Percentiles rank a stretch among this genome's conserved stretches.
phyloP scores from a whole-genome alignment of 2,113 vertebrate species.

The Herpetotheres cachinnans region DNA sequence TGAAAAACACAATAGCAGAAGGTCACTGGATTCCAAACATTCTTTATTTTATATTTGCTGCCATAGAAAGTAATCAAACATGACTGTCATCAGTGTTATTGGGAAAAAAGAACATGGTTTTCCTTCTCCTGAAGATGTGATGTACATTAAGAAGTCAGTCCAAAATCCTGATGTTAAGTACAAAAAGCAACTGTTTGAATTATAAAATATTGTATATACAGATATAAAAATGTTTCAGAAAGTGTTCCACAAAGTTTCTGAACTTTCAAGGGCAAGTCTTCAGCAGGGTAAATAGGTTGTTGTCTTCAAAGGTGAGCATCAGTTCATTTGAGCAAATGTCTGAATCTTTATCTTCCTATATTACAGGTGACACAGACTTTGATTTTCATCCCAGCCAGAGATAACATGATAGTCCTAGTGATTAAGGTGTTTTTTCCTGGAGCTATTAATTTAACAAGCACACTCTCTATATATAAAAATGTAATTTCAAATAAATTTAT shows the following conservation, averaged over 20 bases:
- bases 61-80: neutral
- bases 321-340: neutral
- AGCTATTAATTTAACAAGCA: conserved; percentile 58
- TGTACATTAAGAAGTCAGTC: conserved; percentile 14
- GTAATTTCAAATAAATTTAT: conserved; percentile 48
- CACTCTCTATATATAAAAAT: conserved; percentile 40
- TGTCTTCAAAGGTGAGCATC: neutral
- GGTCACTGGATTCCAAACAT: conserved; percentile 24
- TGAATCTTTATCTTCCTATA: neutral
- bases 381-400: conserved; percentile 18
- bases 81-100: neutral
- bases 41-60: conserved; percentile 37
- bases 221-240: conserved; percentile 34
- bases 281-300: neutral
- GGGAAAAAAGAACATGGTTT: neutral
- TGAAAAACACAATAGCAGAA: neutral
- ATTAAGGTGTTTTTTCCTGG: neutral
- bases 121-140: conserved; percentile 2
- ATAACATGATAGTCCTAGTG: neutral
- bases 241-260: conserved; percentile 28
- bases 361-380: neutral
- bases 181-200: conserved; percentile 44
- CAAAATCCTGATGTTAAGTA: conserved; percentile 52
- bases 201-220: conserved; percentile 59
- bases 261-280: conserved; percentile 7